Percentiles rank a stretch among this genome's conserved stretches.
These are phyloP conservation scores for Cercopithecus petaurista DNA, from an alignment of 2,797 vertebrate genomes.

Conservation along the genomic window DNA sequence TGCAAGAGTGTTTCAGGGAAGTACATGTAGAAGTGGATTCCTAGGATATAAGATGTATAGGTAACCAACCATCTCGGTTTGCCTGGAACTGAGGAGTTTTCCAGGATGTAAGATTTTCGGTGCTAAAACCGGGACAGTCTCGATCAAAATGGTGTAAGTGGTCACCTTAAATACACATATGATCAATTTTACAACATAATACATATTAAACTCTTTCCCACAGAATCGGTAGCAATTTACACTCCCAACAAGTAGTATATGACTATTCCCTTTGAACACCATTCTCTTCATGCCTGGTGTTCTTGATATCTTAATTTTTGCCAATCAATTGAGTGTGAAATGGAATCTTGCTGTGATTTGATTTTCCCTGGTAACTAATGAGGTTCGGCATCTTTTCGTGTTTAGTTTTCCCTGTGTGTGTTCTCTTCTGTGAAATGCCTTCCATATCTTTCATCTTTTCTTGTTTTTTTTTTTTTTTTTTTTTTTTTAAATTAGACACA, in stretches of 20 bases:
- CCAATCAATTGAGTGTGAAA: slow-evolving; percentile 46
- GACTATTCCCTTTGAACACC: background rate
- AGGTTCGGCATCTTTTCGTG: background rate
- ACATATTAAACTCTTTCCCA: background rate
- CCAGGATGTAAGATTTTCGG: background rate
- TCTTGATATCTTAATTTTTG: slow-evolving; percentile 44
- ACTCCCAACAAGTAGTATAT: background rate
- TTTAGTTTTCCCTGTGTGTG: slow-evolving; percentile 39
- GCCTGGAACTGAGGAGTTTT: background rate
- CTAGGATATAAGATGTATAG: background rate
- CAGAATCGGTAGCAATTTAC: background rate
- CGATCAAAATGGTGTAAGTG: background rate
- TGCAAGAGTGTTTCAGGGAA: background rate
- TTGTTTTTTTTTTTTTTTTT: background rate
- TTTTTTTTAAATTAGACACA: background rate
- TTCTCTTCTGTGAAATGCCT: slow-evolving; percentile 44
- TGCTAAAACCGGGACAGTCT: background rate
- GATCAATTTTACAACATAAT: background rate
- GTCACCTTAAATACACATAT: background rate
- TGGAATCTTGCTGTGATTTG: slow-evolving; percentile 30
- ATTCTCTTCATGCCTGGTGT: background rate
- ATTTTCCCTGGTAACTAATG: slow-evolving; percentile 46
- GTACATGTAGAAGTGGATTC: background rate
- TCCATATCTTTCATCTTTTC: background rate
- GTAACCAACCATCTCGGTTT: background rate